Evolutionary conservation across 2,113 vertebrate species (phyloP).

Genomic region (Onychostruthus taczanowskii): DNA sequence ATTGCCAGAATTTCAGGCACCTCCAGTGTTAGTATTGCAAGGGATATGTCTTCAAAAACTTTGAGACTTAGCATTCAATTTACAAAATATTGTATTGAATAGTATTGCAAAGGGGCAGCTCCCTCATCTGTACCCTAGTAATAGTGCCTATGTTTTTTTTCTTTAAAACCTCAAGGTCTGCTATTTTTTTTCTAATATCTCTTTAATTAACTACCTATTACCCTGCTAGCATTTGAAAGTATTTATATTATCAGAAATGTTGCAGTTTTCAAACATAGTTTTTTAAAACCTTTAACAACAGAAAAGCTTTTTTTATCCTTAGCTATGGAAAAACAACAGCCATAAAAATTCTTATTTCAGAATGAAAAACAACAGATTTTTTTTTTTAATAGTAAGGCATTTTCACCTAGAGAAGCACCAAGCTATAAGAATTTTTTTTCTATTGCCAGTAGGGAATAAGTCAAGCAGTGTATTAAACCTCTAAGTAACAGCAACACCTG

Average conservation of each 20-base stretch:
- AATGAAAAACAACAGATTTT: not conserved
- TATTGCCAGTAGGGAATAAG: fast-evolving
- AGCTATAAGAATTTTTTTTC: not conserved
- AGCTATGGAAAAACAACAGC: not conserved
- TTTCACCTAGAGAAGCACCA: not conserved
- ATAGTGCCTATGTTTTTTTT: not conserved
- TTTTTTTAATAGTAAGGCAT: not conserved
- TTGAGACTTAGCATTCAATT: not conserved
- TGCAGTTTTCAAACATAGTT: not conserved
- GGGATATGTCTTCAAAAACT: not conserved
- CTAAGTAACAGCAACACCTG: not conserved
- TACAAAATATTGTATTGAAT: not conserved
- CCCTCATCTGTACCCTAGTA: not conserved
- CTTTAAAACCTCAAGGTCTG: not conserved
- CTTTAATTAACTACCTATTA: not conserved
- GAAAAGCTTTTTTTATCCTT: not conserved
- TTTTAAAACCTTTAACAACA: not conserved
- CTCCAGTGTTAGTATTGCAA: not conserved
- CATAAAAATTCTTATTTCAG: not conserved
- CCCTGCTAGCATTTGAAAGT: not conserved
- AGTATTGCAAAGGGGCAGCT: not conserved
- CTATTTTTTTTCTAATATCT: not conserved
- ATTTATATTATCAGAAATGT: not conserved
- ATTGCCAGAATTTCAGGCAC: not conserved
- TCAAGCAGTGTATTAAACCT: not conserved